Base-by-base conservation (phyloP, 92 coral and sea anemone species). In the Palythoa grandis region DNA sequence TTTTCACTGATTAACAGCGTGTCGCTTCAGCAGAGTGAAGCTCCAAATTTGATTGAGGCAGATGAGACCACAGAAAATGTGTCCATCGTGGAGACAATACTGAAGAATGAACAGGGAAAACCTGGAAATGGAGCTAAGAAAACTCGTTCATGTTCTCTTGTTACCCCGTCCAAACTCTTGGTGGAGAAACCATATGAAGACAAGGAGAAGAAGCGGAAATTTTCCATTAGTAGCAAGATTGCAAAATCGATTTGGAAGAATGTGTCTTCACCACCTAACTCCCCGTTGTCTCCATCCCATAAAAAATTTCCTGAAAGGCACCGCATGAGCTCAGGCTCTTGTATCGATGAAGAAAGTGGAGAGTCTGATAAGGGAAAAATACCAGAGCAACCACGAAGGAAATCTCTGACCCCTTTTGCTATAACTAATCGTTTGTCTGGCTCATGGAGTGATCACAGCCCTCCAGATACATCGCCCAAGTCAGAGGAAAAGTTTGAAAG, bases 151-250 rank as follows among this genome's bases (percentile, higher is more conserved):
- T 14, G 22, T 4, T 80, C 85, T 5, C 11, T 70, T 3, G 74
- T 69, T 23, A 6, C 29, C 5, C 85, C 20, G 48, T 47, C 60
- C 12, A 91, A 72, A 66, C 48, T 4, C 35, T 57, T n/a, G 38
- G 38, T 17, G 43, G 84, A 40, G 65, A 85, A 66, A 78, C 82
- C 60, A 10, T 74, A 72, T 16, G 94, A 90, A 15, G 52, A 71
- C 35, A 68, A 67, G 20, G 74, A 80, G 23, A 61, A 52, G 61
- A 94, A 85, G 43, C 87, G 91, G 12, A 92, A 88, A 37, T 86
- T 87, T 13, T 92, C 95, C 13, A 89, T 78, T 79, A 91, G 95
- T 5, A 52, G 85, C 35, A 92, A 88, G 68, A 77, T 92, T 66
- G 85, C 90, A 25, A 86, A 89, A 25, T 52, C 70, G 60, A 85